These are phyloP conservation scores for Lophotriccus pileatus DNA, from an alignment of 2,797 vertebrate species.

Conservation along the genomic window DNA sequence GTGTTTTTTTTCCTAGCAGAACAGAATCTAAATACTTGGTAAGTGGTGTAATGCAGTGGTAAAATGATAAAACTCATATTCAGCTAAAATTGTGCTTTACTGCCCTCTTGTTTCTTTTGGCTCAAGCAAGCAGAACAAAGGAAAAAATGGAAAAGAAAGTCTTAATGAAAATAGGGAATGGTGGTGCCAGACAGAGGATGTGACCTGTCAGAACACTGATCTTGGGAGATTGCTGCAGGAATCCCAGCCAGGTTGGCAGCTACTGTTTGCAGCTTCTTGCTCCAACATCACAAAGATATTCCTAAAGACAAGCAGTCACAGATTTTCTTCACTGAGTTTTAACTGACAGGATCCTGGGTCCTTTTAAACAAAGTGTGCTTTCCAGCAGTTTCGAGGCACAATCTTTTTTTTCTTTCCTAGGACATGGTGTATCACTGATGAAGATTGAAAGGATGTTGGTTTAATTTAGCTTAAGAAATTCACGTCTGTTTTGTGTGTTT, in stretches of 20 bases:
- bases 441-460: not conserved
- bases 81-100: slow-evolving; percentile 63
- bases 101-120: slow-evolving; percentile 74
- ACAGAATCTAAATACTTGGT: slow-evolving; percentile 69
- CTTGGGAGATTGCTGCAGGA: slow-evolving; percentile 61
- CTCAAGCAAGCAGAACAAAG: slow-evolving; percentile 41
- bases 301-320: not conserved
- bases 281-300: slow-evolving; percentile 50
- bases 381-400: slow-evolving; percentile 16
- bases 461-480: not conserved
- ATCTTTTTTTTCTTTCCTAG: not conserved
- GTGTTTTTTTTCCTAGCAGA: slow-evolving; percentile 60
- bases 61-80: slow-evolving; percentile 69
- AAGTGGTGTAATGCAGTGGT: slow-evolving; percentile 69
- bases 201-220: slow-evolving; percentile 70
- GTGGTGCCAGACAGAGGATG: slow-evolving; percentile 64
- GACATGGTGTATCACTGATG: not conserved
- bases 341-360: not conserved
- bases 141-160: slow-evolving; percentile 53
- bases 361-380: slow-evolving; percentile 8
- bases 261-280: slow-evolving; percentile 55
- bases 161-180: slow-evolving; percentile 58
- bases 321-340: slow-evolving; percentile 41
- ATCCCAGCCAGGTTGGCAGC: slow-evolving; percentile 71
- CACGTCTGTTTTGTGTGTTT: not conserved